Evolutionary conservation across 1,140 invertebrate genomes (phyloP).

Genomic region (Atta cephalotes): DNA sequence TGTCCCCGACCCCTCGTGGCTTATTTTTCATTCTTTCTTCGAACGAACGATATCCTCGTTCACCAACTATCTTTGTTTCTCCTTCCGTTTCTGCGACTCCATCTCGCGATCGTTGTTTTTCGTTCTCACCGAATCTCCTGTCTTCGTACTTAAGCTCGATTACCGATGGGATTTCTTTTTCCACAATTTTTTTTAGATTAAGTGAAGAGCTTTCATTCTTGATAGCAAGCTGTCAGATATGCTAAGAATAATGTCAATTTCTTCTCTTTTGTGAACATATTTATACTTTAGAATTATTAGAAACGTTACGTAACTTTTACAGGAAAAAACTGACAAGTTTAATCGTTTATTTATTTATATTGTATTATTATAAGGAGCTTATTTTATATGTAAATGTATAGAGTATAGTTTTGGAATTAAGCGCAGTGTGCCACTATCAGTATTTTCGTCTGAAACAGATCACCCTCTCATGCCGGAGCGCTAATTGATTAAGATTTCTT

Average conservation of each 20-base stretch:
- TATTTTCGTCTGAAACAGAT: conserved; percentile 42
- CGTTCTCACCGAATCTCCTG: conserved; percentile 5
- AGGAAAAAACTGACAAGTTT: neutral
- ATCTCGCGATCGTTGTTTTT: conserved; percentile 8
- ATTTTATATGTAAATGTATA: neutral
- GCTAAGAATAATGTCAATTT: conserved; percentile 53
- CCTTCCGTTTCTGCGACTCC: conserved; percentile 25
- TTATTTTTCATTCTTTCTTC: conserved; percentile 70
- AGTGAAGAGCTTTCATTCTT: conserved; percentile 24
- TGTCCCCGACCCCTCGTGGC: conserved; percentile 66
- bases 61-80: conserved; percentile 21
- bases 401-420: conserved; percentile 6
- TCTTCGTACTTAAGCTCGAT: conserved; percentile 39
- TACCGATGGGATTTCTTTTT: conserved; percentile 56
- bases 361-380: neutral
- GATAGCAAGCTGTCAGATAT: conserved; percentile 45
- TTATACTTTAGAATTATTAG: neutral
- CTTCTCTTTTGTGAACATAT: neutral
- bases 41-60: conserved; percentile 27
- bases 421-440: neutral
- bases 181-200: conserved; percentile 73
- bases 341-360: neutral
- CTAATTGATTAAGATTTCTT: conserved; percentile 62
- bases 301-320: neutral
- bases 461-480: neutral